Conservation (phyloP, 2,888 invertebrate genomes). For the Synanthedon vespiformis region DNA sequence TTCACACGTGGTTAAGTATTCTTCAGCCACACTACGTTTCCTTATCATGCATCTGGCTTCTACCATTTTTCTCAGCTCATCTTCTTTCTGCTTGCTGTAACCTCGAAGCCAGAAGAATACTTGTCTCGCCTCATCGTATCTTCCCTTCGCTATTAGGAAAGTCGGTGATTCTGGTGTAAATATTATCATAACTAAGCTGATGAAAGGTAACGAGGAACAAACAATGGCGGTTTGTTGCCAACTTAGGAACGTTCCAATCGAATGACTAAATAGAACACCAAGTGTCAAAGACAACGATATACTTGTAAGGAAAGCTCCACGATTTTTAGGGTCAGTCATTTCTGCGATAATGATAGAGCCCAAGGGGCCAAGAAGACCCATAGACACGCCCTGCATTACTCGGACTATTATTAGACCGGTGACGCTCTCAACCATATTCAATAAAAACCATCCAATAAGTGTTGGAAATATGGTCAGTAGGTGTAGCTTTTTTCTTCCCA, state of each 20-base stretch:
- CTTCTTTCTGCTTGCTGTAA: slow-evolving; percentile 33
- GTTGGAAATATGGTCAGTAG: slow-evolving; percentile 65
- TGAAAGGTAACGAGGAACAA: slow-evolving; percentile 60
- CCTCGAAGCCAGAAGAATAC: slow-evolving; percentile 72
- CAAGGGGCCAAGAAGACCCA: slow-evolving; percentile 69
- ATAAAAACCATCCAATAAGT: slow-evolving; percentile 70
- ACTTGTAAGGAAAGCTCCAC: slow-evolving; percentile 73
- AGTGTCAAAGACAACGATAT: slow-evolving; percentile 72
- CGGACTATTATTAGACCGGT: slow-evolving; percentile 59
- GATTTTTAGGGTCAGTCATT: slow-evolving; percentile 70
- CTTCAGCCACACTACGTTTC: slow-evolving; percentile 36
- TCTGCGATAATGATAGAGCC: slow-evolving; percentile 71
- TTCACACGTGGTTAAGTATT: slow-evolving; percentile 21
- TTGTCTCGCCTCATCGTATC: slow-evolving; percentile 64
- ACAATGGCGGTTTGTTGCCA: slow-evolving; percentile 71
- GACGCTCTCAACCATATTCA: slow-evolving; percentile 57
- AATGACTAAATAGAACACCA: slow-evolving; percentile 74
- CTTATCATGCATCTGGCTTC: slow-evolving; percentile 41
- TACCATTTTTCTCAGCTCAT: slow-evolving; percentile 61
- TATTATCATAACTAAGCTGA: slow-evolving; percentile 61
- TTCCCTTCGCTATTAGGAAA: slow-evolving; percentile 74
- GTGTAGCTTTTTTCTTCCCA: slow-evolving; percentile 70
- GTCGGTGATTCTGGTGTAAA: slow-evolving; percentile 75
- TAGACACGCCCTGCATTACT: slow-evolving; percentile 63
- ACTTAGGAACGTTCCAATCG: slow-evolving; percentile 69